These are phyloP conservation scores for Lateolabrax maculatus DNA, from an alignment of 2,797 vertebrate species.

Conservation along the genomic window DNA sequence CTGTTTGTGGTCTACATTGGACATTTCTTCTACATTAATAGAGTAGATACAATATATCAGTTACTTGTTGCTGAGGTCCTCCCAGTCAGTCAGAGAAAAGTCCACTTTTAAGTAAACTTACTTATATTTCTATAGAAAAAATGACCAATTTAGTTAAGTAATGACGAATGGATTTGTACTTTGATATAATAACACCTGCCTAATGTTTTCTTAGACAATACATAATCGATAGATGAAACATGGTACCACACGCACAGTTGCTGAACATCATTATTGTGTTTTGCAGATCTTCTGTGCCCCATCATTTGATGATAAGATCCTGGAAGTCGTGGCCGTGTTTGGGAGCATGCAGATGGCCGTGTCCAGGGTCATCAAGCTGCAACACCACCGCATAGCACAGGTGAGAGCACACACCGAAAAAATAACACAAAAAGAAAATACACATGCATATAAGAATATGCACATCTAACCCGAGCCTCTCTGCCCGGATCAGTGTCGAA, in stretches of 20 bases:
- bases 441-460: background rate
- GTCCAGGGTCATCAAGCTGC: conserved; percentile 97
- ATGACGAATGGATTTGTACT: too few species aligned
- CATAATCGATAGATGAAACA: background rate
- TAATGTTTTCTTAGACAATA: too few species aligned
- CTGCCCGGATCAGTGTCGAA: conserved; percentile 88
- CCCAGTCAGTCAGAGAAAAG: too few species aligned
- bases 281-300: conserved; percentile 96
- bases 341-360: conserved; percentile 99
- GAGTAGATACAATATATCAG: background rate
- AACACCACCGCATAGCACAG: conserved; percentile 98
- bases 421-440: fast-evolving
- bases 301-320: conserved; percentile 98
- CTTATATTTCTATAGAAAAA: background rate
- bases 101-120: background rate
- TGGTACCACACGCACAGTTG: too few species aligned
- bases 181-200: too few species aligned
- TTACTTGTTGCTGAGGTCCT: background rate
- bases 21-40: background rate
- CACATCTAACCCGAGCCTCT: background rate
- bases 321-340: conserved; percentile 97
- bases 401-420: conserved; percentile 70
- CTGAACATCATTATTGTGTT: background rate
- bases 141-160: background rate
- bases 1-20: background rate